Evolutionary conservation across 2,797 vertebrate genomes (phyloP).

Genomic region (Falco cherrug): DNA sequence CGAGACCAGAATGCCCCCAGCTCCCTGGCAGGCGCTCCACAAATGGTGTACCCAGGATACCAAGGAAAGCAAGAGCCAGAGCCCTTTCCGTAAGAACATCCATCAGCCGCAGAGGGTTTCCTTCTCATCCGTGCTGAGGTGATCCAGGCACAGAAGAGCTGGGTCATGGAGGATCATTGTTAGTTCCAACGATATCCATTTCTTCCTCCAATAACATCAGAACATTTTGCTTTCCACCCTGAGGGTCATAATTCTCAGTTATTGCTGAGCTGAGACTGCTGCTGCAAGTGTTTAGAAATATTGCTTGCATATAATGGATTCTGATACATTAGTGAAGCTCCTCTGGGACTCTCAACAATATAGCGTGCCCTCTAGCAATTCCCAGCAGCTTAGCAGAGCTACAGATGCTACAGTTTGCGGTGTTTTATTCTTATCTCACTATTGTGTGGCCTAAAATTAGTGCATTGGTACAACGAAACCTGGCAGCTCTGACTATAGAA

Average conservation of each 20-base stretch:
- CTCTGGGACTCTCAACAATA: neutral
- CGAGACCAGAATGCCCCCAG: neutral
- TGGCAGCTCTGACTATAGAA: neutral
- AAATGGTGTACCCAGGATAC: fast-evolving
- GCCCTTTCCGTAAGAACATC: neutral
- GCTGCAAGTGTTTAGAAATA: constrained; percentile 15
- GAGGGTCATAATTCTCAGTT: neutral
- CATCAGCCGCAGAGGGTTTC: neutral
- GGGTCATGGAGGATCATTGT: fast-evolving
- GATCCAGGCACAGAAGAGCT: neutral
- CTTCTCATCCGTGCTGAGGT: neutral
- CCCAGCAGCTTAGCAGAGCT: neutral
- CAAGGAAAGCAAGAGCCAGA: neutral
- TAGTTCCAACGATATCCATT: neutral
- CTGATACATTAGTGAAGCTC: neutral
- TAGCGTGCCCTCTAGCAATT: neutral
- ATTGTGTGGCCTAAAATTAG: neutral
- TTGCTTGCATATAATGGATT: neutral
- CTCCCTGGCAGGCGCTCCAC: neutral
- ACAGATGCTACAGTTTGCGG: neutral
- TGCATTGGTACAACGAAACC: neutral
- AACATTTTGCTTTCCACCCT: neutral
- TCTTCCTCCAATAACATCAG: neutral
- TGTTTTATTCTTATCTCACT: neutral
- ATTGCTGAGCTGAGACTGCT: neutral